These are phyloP conservation scores for Blastomussa wellsi DNA, from an alignment of 92 coral and sea anemone species.

Conservation along the genomic window DNA sequence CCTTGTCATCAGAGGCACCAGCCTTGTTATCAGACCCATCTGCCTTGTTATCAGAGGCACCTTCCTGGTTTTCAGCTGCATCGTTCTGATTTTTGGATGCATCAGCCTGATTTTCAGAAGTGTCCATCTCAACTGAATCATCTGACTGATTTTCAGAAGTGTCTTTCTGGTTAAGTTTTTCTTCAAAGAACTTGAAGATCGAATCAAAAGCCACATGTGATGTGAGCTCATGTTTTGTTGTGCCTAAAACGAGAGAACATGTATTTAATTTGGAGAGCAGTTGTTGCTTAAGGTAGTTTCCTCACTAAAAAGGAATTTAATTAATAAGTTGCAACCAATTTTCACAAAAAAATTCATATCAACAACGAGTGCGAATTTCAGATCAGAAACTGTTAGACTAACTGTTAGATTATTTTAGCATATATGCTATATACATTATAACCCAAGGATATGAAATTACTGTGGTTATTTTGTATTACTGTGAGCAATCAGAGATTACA, in stretches of 20 bases:
- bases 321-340: too few relatives aligned
- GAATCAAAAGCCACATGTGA: slow-evolving; percentile 85
- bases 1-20: background rate
- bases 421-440: too few relatives aligned
- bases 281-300: background rate
- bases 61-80: background rate
- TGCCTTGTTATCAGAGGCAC: background rate
- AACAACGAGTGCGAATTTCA: too few relatives aligned
- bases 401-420: too few relatives aligned
- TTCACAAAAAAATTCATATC: too few relatives aligned
- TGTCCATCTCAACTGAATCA: background rate
- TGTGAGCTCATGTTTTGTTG: slow-evolving; percentile 81
- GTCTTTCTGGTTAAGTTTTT: slow-evolving; percentile 32
- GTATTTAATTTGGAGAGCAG: background rate
- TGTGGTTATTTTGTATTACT: too few relatives aligned
- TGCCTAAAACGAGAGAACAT: slow-evolving; percentile 60
- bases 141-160: slow-evolving; percentile 13
- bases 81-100: background rate
- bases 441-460: too few relatives aligned
- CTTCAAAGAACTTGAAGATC: slow-evolving; percentile 81
- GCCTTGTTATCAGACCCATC: background rate
- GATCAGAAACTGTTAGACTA: too few relatives aligned
- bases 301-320: too few relatives aligned
- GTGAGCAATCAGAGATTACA: too few relatives aligned
- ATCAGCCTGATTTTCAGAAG: background rate